These are phyloP conservation scores for Drosophila chauvacae DNA, from an alignment of 1,140 invertebrate genomes.

Conservation along the genomic window DNA sequence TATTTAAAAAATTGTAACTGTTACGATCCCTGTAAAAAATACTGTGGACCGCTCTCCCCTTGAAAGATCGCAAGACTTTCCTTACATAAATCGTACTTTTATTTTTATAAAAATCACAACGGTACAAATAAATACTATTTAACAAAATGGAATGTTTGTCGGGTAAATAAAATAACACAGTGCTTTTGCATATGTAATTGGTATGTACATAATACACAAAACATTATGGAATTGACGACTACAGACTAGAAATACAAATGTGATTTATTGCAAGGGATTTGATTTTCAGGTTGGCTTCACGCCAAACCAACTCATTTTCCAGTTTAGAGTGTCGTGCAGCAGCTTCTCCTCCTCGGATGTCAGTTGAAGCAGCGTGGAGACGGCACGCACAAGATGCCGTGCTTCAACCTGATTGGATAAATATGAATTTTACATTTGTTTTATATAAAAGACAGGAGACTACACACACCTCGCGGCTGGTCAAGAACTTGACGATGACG, in stretches of 20 bases:
- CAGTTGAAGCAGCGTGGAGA: constrained; percentile 93
- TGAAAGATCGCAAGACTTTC: neutral
- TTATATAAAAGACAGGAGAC: neutral
- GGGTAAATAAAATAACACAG: constrained; percentile 56
- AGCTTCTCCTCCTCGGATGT: constrained; percentile 94
- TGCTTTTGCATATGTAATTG: constrained; percentile 38
- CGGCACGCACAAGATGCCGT: constrained; percentile 94
- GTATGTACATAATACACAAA: constrained; percentile 48
- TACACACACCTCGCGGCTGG: constrained; percentile 91
- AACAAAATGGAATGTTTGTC: constrained; percentile 56
- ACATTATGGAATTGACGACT: constrained; percentile 50
- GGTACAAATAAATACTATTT: constrained; percentile 58
- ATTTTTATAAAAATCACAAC: constrained; percentile 62
- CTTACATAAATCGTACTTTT: constrained; percentile 41
- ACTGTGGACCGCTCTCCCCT: neutral
- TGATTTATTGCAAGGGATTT: constrained; percentile 38
- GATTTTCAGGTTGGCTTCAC: constrained; percentile 86
- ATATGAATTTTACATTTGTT: neutral
- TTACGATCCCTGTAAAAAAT: too few species aligned
- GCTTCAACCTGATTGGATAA: constrained; percentile 87
- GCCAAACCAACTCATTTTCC: constrained; percentile 95
- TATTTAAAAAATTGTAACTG: too few species aligned
- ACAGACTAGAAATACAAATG: constrained; percentile 50
- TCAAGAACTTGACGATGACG: constrained; percentile 96
- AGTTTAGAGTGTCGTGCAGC: constrained; percentile 94